Evolutionary conservation across 2,888 invertebrate genomes (phyloP).

Genomic region (Drosophila maculinotata): DNA sequence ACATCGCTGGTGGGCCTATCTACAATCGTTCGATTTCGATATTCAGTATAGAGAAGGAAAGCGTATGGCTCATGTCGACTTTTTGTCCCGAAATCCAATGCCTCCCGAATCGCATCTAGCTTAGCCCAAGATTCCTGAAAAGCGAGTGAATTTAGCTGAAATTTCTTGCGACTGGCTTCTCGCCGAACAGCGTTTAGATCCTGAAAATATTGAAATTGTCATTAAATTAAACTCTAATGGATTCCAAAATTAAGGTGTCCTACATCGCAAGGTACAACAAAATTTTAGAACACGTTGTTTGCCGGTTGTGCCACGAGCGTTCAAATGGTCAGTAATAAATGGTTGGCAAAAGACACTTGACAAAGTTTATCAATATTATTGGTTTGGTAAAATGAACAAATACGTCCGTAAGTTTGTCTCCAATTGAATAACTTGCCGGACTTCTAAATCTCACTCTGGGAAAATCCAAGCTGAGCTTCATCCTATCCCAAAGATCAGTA

Average conservation of each 20-base stretch:
- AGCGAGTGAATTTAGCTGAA: constrained; percentile 24
- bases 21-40: no score
- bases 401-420: constrained; percentile 24
- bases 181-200: neutral
- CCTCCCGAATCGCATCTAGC: no score
- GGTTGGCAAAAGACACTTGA: constrained; percentile 1
- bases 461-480: constrained; percentile 13
- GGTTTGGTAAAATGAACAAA: constrained; percentile 25
- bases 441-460: constrained; percentile 11
- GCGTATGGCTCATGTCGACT: no score
- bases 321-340: neutral
- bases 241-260: constrained; percentile 5
- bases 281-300: constrained; percentile 7
- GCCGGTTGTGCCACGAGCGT: constrained; percentile 4
- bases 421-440: constrained; percentile 20
- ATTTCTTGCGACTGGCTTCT: constrained; percentile 30
- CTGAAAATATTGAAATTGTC: neutral
- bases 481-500: constrained; percentile 11
- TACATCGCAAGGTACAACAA: constrained; percentile 2
- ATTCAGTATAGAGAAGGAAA: no score
- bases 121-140: constrained; percentile 15
- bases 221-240: neutral
- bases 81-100: no score
- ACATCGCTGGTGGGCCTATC: neutral
- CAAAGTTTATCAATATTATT: constrained; percentile 25